Evolutionary conservation across 1,140 invertebrate genomes (phyloP), one percentile per base, ranked within the genome.

Genomic region (Drosophila arizonae): DNA sequence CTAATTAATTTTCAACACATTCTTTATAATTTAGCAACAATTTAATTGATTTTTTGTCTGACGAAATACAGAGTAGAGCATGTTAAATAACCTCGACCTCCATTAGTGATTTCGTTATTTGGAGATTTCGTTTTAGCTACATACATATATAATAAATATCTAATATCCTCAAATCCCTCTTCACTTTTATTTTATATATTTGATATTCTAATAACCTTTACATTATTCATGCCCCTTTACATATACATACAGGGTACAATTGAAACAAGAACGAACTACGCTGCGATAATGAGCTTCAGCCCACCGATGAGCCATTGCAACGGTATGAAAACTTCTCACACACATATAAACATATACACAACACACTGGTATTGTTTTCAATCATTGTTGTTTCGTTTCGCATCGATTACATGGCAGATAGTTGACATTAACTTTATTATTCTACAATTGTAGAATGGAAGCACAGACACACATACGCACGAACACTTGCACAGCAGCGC

Each of bases 381-480:
- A 39, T 61, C 39, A 43, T 73, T 64, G 39, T 75, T 63, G 50
- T 36, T 30, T 30, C 28, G 52, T 52, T 72, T 39, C 57, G 48
- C 43, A 69, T 36, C 41, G 70, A 70, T 87, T 80, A 77, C 69
- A 74, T 54, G 13, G 48, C 46, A 57, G 55, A 69, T 69, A 73
- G 54, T 79, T 62, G 57, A 41, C 57, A 72, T 64, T 54, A 6
- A 46, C 57, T 70, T 67, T 67, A 51, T 51, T 33, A 55, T 41
- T 67, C 55, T 76, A 81, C 65, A 77, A 72, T 81, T 69, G 58
- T 68, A 81, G 58, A 80, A 72, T 87, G 50, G 30, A 75, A 57
- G 41, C 6, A 61, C 51, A 66, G 36, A 70, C 50, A 73, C 36
- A 57, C 10, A 60, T 54, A 63, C 30, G 36, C 28, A 69, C 24